These are phyloP conservation scores for Hetaerina titia DNA, from an alignment of 2,888 invertebrate species.

Conservation along the genomic window DNA sequence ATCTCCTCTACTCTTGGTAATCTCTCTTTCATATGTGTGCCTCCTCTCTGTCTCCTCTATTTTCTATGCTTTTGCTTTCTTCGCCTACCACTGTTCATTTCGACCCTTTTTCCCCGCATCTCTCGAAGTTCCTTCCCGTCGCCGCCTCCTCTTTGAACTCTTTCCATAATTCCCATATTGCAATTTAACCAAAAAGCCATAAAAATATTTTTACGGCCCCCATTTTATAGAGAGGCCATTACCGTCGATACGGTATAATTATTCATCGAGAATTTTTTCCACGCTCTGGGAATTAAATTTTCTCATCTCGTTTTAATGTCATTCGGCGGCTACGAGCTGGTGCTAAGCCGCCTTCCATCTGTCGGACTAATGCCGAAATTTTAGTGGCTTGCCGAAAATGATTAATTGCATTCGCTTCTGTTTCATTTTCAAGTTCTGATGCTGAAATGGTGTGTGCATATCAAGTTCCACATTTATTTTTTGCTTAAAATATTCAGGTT, in stretches of 20 bases:
- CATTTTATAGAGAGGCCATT: not conserved
- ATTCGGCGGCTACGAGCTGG: not conserved
- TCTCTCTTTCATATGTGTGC: not conserved
- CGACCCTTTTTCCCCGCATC: not conserved
- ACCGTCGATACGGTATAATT: not conserved
- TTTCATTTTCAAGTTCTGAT: not conserved
- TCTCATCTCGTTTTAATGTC: not conserved
- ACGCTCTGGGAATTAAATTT: not conserved
- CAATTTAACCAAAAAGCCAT: conserved; percentile 1
- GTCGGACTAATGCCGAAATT: not conserved
- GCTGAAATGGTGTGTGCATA: not conserved
- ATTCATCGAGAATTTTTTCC: not conserved
- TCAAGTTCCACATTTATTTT: not conserved
- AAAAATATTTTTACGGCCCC: not conserved
- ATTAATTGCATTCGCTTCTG: not conserved
- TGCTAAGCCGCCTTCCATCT: not conserved
- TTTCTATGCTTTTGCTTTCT: not conserved
- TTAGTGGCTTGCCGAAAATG: not conserved
- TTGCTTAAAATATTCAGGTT: not conserved
- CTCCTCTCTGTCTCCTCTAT: not conserved
- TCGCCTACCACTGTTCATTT: not conserved
- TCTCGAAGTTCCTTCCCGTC: not conserved
- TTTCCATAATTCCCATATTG: not conserved
- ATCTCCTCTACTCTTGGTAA: not conserved
- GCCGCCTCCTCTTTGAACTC: not conserved